A percentile compares a stretch with the other conserved stretches of the same genome.
Evolutionary conservation across 2,797 vertebrate species (phyloP).

Genomic region (Artibeus lituratus): DNA sequence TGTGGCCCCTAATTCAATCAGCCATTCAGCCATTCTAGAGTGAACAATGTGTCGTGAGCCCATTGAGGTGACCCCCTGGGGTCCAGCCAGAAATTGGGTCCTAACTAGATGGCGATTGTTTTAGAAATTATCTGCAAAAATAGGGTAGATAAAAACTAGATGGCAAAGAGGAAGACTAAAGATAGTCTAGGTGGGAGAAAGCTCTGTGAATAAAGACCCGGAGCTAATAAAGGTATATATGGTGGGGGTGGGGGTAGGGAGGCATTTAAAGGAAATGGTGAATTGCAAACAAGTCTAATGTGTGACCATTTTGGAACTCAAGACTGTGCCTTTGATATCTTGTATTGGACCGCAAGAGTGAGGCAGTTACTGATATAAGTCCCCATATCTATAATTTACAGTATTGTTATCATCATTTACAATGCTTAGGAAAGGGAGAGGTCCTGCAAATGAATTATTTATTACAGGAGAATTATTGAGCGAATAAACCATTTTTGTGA

Average conservation of each 20-base stretch:
- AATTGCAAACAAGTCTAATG: not conserved
- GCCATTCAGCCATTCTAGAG: not conserved
- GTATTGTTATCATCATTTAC: not conserved
- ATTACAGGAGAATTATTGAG: not conserved
- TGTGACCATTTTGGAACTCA: not conserved
- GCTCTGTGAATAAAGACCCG: not conserved
- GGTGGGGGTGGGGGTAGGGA: accelerated
- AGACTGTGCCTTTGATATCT: not conserved
- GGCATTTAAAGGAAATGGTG: not conserved
- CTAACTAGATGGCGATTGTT: not conserved
- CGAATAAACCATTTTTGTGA: not conserved
- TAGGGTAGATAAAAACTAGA: not conserved
- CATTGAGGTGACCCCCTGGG: not conserved
- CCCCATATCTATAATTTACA: not conserved
- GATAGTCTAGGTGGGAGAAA: not conserved
- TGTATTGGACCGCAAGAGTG: not conserved
- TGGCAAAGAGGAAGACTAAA: not conserved
- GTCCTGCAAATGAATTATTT: not conserved
- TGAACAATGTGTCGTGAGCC: not conserved
- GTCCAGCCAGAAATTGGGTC: not conserved
- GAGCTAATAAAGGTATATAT: not conserved
- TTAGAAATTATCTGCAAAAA: not conserved
- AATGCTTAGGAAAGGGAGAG: not conserved
- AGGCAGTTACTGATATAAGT: not conserved
- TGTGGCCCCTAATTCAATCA: not conserved